Percentiles rank a stretch among this genome's conserved stretches.
Conservation (phyloP, 2,888 invertebrate genomes). For the Drosophila conformis region DNA sequence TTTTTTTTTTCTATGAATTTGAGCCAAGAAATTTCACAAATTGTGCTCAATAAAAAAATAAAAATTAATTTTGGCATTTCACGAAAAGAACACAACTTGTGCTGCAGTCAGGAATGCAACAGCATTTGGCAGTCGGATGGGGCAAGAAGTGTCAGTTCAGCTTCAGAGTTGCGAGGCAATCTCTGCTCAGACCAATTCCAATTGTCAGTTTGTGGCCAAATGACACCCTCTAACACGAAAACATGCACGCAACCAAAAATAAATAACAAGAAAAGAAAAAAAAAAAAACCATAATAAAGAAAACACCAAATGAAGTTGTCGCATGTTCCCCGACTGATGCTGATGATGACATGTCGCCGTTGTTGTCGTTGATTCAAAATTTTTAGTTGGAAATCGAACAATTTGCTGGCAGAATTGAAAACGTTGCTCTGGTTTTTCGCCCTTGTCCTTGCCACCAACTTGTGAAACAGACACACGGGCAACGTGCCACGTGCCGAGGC, state of each 20-base stretch:
- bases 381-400: conserved; percentile 59
- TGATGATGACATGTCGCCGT: conserved; percentile 67
- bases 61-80: no score
- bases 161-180: conserved; percentile 31
- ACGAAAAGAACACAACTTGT: neutral
- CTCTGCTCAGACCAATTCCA: conserved; percentile 42
- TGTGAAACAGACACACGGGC: conserved; percentile 7
- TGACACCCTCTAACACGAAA: conserved; percentile 9
- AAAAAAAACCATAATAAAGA: conserved; percentile 8
- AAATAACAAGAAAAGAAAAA: neutral
- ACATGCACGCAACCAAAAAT: neutral
- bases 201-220: conserved; percentile 50
- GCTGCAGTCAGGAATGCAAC: conserved; percentile 37
- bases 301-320: conserved; percentile 69
- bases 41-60: no score
- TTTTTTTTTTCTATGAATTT: no score
- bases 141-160: conserved; percentile 41
- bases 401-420: conserved; percentile 52
- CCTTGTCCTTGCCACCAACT: conserved; percentile 51
- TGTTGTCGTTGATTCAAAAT: conserved; percentile 62
- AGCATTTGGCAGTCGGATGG: neutral
- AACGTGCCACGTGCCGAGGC: conserved; percentile 20
- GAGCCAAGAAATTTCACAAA: no score
- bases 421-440: conserved; percentile 10
- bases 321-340: conserved; percentile 44